phyloP scores from a whole-genome alignment of 2,888 invertebrate species.

The Nycteola revayana region DNA sequence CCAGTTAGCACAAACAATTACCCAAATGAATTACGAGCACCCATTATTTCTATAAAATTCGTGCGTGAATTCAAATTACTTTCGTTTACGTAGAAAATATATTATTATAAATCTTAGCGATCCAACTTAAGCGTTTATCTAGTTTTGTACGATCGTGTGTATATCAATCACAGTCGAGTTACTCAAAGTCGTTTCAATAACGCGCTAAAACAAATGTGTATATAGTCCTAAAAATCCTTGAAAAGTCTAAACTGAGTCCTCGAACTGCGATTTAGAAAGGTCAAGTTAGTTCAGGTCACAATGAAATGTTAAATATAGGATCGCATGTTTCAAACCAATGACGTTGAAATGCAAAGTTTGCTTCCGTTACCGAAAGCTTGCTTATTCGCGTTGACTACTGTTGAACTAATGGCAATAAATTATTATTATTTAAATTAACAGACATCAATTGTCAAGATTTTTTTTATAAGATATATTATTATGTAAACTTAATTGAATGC shows the following conservation, averaged over 20 bases:
- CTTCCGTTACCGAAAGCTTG: constrained; percentile 46
- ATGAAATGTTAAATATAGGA: constrained; percentile 71
- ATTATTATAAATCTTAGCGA: background rate
- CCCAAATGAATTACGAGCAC: too few relatives aligned
- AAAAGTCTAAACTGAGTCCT: constrained; percentile 25
- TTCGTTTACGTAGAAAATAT: too few relatives aligned
- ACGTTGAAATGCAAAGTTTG: constrained; percentile 56
- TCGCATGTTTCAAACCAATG: constrained; percentile 64
- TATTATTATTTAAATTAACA: too few relatives aligned
- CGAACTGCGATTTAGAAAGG: constrained; percentile 45
- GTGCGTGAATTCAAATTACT: too few relatives aligned
- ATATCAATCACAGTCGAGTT: constrained; percentile 10
- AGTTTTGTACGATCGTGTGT: background rate
- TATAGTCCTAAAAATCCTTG: constrained; percentile 33
- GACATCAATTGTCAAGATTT: too few relatives aligned
- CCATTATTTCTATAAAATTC: too few relatives aligned
- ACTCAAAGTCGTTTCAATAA: constrained; percentile 14
- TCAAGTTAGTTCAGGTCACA: constrained; percentile 55
- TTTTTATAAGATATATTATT: too few relatives aligned
- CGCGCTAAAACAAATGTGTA: constrained; percentile 13
- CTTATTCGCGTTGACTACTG: constrained; percentile 41
- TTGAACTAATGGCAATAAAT: constrained; percentile 41
- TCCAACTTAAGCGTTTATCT: background rate
- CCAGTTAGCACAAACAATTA: too few relatives aligned
- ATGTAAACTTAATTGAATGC: too few relatives aligned